phyloP scores from a whole-genome alignment of 2,797 vertebrate genomes.

The Propithecus perrieri region DNA sequence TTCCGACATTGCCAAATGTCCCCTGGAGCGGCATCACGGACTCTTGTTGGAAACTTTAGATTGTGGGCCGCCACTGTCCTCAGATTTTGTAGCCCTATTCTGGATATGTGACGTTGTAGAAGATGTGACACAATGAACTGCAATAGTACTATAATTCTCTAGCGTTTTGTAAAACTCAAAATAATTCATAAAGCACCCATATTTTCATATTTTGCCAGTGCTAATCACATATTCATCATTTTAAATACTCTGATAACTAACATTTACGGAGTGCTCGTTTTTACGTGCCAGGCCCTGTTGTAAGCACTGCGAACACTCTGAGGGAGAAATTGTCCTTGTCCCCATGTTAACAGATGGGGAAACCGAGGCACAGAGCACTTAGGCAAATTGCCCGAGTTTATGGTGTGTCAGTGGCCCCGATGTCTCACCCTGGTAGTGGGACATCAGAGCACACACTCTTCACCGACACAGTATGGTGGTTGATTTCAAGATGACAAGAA shows the following conservation, averaged over 20 bases:
- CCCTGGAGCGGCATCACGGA: accelerated
- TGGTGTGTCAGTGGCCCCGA: accelerated
- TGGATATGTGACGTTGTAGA: background rate
- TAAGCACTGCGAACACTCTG: background rate
- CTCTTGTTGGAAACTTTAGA: background rate
- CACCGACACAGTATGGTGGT: background rate
- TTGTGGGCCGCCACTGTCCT: background rate
- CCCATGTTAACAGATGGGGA: background rate
- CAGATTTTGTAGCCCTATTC: background rate
- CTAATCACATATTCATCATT: background rate
- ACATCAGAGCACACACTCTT: background rate
- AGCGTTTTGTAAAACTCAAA: background rate
- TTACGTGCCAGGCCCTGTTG: background rate
- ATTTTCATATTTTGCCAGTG: background rate
- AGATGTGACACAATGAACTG: background rate
- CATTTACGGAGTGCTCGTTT: background rate
- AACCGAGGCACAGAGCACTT: background rate
- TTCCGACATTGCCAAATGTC: too few species aligned
- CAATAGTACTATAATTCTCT: background rate
- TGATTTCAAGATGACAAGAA: background rate
- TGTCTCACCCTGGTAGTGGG: background rate
- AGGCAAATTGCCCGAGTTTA: background rate
- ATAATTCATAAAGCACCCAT: background rate
- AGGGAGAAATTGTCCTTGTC: background rate
- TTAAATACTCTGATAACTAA: background rate